A percentile compares a stretch with the other conserved stretches of the same genome.
These are phyloP conservation scores for Pseudotriccus pelzelni DNA, from an alignment of 2,797 vertebrate species.

Conservation along the genomic window DNA sequence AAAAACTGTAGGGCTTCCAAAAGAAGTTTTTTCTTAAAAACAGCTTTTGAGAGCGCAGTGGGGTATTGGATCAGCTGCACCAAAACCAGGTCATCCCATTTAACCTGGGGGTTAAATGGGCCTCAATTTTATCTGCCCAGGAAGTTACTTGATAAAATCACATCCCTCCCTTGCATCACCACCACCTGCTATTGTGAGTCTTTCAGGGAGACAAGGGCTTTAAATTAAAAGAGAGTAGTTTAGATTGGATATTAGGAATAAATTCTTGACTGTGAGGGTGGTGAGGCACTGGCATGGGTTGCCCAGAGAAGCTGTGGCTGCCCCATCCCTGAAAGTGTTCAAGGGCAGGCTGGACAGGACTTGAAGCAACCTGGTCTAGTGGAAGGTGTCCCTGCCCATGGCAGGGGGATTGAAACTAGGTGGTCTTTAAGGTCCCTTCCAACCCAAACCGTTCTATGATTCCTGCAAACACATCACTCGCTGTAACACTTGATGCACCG, in stretches of 20 bases:
- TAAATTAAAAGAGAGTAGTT: neutral
- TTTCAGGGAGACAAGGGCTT: neutral
- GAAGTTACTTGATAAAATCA: neutral
- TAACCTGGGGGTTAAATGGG: neutral
- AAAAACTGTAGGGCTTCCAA: neutral
- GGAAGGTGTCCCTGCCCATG: neutral
- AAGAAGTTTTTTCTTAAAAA: neutral
- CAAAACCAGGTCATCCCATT: neutral
- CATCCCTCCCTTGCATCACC: neutral
- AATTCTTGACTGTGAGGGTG: neutral
- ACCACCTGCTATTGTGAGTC: rapidly evolving
- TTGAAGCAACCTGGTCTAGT: neutral
- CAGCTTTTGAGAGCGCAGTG: neutral
- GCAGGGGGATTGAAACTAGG: neutral
- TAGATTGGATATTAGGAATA: neutral
- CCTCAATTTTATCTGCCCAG: neutral
- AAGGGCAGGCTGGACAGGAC: neutral
- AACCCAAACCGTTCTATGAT: neutral
- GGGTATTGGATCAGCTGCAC: neutral
- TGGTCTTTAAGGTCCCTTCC: neutral
- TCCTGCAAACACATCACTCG: neutral
- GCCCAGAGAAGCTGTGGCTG: neutral
- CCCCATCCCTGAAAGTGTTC: neutral
- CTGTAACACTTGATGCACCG: neutral
- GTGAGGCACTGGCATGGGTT: rapidly evolving